Conservation (phyloP, 2,888 invertebrate species). For the Drepana falcataria region DNA sequence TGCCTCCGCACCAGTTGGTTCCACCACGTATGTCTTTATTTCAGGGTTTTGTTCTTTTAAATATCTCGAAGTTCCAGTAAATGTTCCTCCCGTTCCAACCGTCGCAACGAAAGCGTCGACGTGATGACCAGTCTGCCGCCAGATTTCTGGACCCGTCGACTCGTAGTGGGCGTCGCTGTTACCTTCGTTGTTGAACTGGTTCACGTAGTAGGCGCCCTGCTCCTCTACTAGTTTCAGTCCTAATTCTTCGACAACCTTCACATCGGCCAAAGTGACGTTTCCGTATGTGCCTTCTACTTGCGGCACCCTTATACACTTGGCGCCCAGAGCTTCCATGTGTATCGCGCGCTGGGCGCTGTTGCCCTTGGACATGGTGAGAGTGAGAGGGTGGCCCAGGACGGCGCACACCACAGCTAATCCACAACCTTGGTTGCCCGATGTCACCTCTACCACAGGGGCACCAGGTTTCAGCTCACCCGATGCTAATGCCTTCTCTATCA, state of each 20-base stretch:
- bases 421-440: slow-evolving; percentile 70
- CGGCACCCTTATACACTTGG: slow-evolving; percentile 58
- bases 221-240: slow-evolving; percentile 49
- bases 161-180: slow-evolving; percentile 57
- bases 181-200: slow-evolving; percentile 57
- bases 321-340: slow-evolving; percentile 70
- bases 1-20: slow-evolving; percentile 61
- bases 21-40: slow-evolving; percentile 55
- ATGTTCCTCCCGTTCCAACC: slow-evolving; percentile 66
- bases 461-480: slow-evolving; percentile 55
- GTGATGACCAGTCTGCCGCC: slow-evolving; percentile 63
- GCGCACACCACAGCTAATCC: slow-evolving; percentile 69
- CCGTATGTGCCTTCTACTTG: slow-evolving; percentile 70
- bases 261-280: slow-evolving; percentile 61
- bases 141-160: slow-evolving; percentile 70
- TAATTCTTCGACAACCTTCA: slow-evolving; percentile 53
- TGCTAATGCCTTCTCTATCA: slow-evolving; percentile 51
- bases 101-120: slow-evolving; percentile 64
- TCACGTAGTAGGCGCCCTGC: slow-evolving; percentile 58
- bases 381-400: slow-evolving; percentile 60
- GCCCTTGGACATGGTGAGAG: slow-evolving; percentile 64
- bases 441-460: slow-evolving; percentile 56
- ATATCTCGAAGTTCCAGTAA: slow-evolving; percentile 56
- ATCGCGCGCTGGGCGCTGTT: slow-evolving; percentile 66
- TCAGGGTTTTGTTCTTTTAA: slow-evolving; percentile 61